These are phyloP conservation scores for Melolontha melolontha DNA, from an alignment of 2,888 invertebrate species.

Conservation along the genomic window DNA sequence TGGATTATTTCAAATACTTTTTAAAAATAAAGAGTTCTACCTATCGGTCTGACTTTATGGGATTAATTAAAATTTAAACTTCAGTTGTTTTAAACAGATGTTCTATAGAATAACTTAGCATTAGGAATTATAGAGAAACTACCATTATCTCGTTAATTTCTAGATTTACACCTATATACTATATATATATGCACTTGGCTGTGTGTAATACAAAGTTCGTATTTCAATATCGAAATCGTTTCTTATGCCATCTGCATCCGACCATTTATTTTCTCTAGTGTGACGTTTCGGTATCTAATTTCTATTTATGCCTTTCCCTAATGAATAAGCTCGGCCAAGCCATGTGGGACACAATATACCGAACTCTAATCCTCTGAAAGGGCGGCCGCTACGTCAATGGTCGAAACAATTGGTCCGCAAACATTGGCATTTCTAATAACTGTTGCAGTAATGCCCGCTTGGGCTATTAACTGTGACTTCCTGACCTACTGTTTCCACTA, in stretches of 20 bases:
- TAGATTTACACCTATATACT: no score
- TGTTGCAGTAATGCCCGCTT: conserved; percentile 47
- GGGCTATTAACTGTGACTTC: conserved; percentile 49
- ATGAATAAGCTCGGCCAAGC: conserved; percentile 9
- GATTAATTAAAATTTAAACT: no score
- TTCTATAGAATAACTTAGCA: no score
- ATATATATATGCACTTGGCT: no score
- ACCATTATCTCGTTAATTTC: no score
- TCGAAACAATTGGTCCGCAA: conserved; percentile 36
- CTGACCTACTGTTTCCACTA: conserved; percentile 39
- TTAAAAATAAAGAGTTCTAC: no score
- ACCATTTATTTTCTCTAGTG: conserved; percentile 15
- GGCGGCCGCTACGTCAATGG: conserved; percentile 26
- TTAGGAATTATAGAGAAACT: no score
- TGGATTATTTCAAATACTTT: no score
- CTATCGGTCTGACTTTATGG: no score
- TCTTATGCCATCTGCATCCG: conserved; percentile 24
- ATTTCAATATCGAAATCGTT: not conserved
- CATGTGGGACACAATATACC: conserved; percentile 13
- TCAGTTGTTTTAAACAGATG: no score
- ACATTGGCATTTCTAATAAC: conserved; percentile 45
- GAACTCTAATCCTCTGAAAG: conserved; percentile 18
- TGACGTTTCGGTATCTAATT: conserved; percentile 33
- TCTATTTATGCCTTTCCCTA: conserved; percentile 23
- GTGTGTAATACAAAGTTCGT: no score